phyloP scores from a whole-genome alignment of 2,797 vertebrate genomes.

The Pseudochaenichthys georgianus region DNA sequence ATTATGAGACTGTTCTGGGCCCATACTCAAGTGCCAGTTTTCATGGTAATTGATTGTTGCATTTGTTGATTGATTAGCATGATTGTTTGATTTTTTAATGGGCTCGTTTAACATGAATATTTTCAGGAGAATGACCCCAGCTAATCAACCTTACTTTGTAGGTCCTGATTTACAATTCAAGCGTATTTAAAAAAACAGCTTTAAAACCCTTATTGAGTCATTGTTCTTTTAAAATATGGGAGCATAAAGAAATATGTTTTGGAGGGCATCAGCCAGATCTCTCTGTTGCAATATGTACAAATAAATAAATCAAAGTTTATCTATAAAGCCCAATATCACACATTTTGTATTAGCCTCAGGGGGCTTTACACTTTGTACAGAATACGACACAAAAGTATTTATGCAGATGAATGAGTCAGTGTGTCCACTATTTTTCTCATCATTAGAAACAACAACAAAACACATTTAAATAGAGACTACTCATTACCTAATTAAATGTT shows the following conservation, averaged over 20 bases:
- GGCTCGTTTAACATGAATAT: background rate
- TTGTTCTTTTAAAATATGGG: background rate
- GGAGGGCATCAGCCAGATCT: background rate
- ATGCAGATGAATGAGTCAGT: slow-evolving; percentile 7
- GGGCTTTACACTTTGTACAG: too few relatives aligned
- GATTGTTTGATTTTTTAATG: slow-evolving; percentile 26
- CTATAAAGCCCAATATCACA: too few relatives aligned
- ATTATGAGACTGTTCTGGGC: too few relatives aligned
- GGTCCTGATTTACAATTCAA: slow-evolving; percentile 7
- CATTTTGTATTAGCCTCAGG: too few relatives aligned
- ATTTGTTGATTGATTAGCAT: slow-evolving; percentile 25
- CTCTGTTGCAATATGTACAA: slow-evolving; percentile 12
- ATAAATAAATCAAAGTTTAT: too few relatives aligned
- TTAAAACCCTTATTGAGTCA: slow-evolving; percentile 1
- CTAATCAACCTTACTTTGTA: background rate
- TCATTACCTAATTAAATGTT: background rate
- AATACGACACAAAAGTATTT: background rate
- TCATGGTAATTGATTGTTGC: slow-evolving; percentile 25
- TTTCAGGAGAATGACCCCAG: background rate
- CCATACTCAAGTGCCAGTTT: background rate
- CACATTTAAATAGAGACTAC: background rate
- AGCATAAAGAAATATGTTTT: background rate
- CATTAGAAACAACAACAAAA: background rate
- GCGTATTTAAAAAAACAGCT: slow-evolving; percentile 3
- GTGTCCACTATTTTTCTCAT: background rate